Evolutionary conservation across 2,888 invertebrate genomes (phyloP), one percentile per base, ranked within the genome.

Genomic region (Cartodere bifasciata): DNA sequence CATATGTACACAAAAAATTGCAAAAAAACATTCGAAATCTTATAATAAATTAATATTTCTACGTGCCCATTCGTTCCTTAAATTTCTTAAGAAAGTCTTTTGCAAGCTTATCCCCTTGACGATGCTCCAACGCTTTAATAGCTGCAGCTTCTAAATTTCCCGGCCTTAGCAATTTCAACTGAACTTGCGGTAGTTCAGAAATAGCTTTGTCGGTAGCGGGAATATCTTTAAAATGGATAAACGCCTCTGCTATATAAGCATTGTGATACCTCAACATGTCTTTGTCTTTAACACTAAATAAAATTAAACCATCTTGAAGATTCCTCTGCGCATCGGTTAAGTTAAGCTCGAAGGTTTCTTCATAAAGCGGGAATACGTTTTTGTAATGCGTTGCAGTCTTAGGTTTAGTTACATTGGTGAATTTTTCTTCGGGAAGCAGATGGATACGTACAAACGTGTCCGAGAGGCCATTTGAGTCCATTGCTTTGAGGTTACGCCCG

Each of bases 191-290:
- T 35, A 82, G 64, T 29, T 71, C 68, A 37, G 62, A 60, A 26
- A 71, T 66, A 2, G 74, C 67, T 31, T 68, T 65, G 1, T 65
- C 65, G 1, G 73, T 72, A 41, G 69, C 70, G 9, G 74, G 70
- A 44, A 88, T 70, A 48, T 84, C 80, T 38, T 67, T 70, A 59
- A 95, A 80, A 46, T 80, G 72, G 16, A 94, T 56, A 60, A 86
- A 94, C 22, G 88, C 86, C 62, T 97, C 97, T 5, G 92, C 94
- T 42, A 95, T 80, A 63, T 94, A 94, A 52, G 90, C 87, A 57
- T 90, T 91, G 47, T 77, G 75, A 55, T 90, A 75, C 30, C 87
- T 82, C 58, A 94, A 75, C 60, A 92, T 76, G 60, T 97, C 95
- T 58, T 91, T 90, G 62, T 97, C 97, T 65, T 97, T 97, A 9